phyloP scores from a whole-genome alignment of 2,797 vertebrate species.

The Coranthus polyacanthus region DNA sequence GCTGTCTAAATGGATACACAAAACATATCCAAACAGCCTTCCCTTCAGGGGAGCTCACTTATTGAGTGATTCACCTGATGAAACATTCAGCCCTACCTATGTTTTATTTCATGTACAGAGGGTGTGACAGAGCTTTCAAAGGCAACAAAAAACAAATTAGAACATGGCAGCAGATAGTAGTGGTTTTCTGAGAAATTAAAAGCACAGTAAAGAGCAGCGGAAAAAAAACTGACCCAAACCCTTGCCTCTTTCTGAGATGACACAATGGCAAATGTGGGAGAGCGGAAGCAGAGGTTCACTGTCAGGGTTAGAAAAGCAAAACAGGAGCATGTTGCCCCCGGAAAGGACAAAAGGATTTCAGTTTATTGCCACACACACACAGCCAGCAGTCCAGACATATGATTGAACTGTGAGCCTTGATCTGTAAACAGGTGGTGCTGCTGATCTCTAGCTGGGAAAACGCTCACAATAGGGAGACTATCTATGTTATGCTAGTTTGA shows the following conservation, averaged over 20 bases:
- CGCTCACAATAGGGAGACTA: conserved; percentile 18
- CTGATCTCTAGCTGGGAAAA: conserved; percentile 35
- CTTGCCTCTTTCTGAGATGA: conserved; percentile 44
- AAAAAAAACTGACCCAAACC: conserved; percentile 45
- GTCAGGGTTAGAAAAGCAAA: conserved; percentile 56
- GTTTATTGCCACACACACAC: conserved; percentile 15
- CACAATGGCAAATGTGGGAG: conserved; percentile 50
- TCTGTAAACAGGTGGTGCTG: conserved; percentile 34
- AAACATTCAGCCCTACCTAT: conserved; percentile 58
- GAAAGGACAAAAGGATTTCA: conserved; percentile 14
- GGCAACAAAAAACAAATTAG: conserved; percentile 19
- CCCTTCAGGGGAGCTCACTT: conserved; percentile 48
- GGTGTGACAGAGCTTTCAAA: conserved; percentile 41
- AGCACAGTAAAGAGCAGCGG: conserved; percentile 5
- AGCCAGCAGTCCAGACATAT: conserved; percentile 20
- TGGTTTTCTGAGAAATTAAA: conserved; percentile 16
- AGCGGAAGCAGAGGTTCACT: conserved; percentile 48
- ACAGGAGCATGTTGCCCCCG: conserved; percentile 9
- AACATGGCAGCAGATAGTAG: conserved; percentile 11
- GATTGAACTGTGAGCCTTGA: conserved; percentile 25
- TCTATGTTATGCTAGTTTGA: conserved; percentile 22
- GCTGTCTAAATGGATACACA: conserved; percentile 74
- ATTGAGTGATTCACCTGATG: conserved; percentile 45
- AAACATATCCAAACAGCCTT: conserved; percentile 60
- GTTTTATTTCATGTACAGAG: conserved; percentile 47